Evolutionary conservation across 2,888 invertebrate species (phyloP), one percentile per base, ranked within the genome.

Genomic region (Athrips mouffetella): DNA sequence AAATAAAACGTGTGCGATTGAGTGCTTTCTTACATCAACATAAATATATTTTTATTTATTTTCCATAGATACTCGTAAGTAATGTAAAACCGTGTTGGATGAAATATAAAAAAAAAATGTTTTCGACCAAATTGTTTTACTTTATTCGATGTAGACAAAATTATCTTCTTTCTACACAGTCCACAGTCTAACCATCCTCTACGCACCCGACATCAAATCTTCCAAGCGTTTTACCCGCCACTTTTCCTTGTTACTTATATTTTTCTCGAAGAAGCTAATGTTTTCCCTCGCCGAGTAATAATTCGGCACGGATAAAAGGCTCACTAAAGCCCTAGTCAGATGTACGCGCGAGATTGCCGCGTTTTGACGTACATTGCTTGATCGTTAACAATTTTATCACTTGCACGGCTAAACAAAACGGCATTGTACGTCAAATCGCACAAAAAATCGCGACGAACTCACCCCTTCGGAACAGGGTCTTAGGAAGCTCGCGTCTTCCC

Each of bases 221-320:
- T 60, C 53, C 52, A 48, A 56, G 51, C 54, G 58, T 52, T 62
- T 57, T 63, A 51, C 53, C 59, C 63, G 59, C 65, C 60, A 67
- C 63, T 68, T 73, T 68, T 67, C 65, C 66, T 65, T 58, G 63
- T 67, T 64, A 63, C 63, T 58, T 65, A 59, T 71, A 72, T 71
- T 65, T 63, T 65, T 59, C 59, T 59, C 59, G 61, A 63, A 51
- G 60, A 52, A 57, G 64, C 70, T 73, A 76, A 76, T 73, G 71
- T 72, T 70, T 68, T 70, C 69, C 70, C 70, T 63, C 23, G 53
- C 52, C 61, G 65, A 67, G 70, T 74, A 68, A 78, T 79, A 79
- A 77, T 67, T 72, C 67, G 70, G 60, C 18, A 3, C 11, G 27
- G 41, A 29, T 41, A 41, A 41, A 41, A 27, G 16, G 27, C 13